Evolutionary conservation across 2,797 vertebrate genomes (phyloP).

Genomic region (Anabas testudineus): DNA sequence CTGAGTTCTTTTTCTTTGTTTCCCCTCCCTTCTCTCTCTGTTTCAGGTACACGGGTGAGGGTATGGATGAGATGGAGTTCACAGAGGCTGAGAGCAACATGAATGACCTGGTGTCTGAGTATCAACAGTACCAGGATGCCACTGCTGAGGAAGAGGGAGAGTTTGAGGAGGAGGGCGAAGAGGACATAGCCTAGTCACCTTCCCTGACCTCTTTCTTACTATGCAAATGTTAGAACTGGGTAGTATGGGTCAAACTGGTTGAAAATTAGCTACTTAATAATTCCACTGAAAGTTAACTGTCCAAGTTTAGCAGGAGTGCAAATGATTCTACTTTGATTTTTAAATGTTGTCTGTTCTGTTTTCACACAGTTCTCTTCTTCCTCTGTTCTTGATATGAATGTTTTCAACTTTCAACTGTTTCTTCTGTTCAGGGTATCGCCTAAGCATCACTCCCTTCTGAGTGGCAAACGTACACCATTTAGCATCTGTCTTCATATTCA

Average conservation of each 20-base stretch:
- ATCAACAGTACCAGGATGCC: conserved; percentile 94
- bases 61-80: conserved; percentile 94
- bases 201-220: conserved; percentile 1
- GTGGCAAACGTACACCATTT: neutral
- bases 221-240: conserved; percentile 36
- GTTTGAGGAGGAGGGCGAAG: conserved; percentile 85
- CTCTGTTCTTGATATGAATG: conserved; percentile 25
- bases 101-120: conserved; percentile 94
- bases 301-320: neutral
- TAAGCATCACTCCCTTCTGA: neutral
- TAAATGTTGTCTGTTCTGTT: conserved; percentile 10
- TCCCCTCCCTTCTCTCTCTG: neutral
- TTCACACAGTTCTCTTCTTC: neutral
- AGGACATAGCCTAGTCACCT: conserved; percentile 75
- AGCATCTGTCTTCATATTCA: neutral
- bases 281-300: neutral
- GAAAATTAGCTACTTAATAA: neutral
- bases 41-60: conserved; percentile 87
- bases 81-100: conserved; percentile 97
- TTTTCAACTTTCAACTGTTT: conserved; percentile 1
- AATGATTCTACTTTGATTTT: neutral
- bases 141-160: conserved; percentile 85
- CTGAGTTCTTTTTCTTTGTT: neutral
- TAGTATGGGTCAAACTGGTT: neutral
- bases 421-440: neutral